These are phyloP conservation scores for Ispidina lecontei DNA, from an alignment of 2,797 vertebrate species.

Conservation along the genomic window DNA sequence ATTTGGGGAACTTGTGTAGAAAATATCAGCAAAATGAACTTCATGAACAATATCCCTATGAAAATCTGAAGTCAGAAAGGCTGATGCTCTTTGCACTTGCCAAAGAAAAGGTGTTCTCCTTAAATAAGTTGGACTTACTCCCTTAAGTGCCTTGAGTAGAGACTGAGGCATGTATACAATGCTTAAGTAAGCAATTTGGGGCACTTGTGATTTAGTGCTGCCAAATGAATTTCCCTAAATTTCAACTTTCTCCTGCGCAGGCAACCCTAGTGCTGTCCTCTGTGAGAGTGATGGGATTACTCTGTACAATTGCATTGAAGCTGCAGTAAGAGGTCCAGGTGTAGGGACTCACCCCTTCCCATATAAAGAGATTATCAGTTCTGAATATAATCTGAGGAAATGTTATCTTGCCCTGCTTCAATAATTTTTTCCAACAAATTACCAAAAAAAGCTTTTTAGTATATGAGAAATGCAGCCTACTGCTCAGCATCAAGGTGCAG, in stretches of 20 bases:
- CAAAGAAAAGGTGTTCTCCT: not conserved
- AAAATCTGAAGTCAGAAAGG: not conserved
- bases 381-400: conserved; percentile 83
- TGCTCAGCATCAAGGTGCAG: conserved; percentile 60
- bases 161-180: accelerated
- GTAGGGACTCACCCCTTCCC: conserved; percentile 71
- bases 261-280: conserved; percentile 35
- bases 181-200: not conserved
- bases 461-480: conserved; percentile 73
- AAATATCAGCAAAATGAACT: not conserved
- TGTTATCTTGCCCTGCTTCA: conserved; percentile 75
- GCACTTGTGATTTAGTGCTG: not conserved
- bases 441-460: conserved; percentile 88
- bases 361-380: conserved; percentile 87
- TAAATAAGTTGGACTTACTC: not conserved
- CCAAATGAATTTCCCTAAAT: not conserved
- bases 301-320: conserved; percentile 63
- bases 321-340: conserved; percentile 73
- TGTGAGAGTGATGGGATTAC: conserved; percentile 78
- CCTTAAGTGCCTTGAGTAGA: not conserved
- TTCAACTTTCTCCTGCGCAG: conserved; percentile 4
- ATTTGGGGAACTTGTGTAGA: not conserved
- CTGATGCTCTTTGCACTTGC: not conserved
- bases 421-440: conserved; percentile 80
- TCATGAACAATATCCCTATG: not conserved